Evolutionary conservation across 2,113 vertebrate genomes (phyloP), one percentile per base, ranked within the genome.

Genomic region (Oreochromis spilurus): DNA sequence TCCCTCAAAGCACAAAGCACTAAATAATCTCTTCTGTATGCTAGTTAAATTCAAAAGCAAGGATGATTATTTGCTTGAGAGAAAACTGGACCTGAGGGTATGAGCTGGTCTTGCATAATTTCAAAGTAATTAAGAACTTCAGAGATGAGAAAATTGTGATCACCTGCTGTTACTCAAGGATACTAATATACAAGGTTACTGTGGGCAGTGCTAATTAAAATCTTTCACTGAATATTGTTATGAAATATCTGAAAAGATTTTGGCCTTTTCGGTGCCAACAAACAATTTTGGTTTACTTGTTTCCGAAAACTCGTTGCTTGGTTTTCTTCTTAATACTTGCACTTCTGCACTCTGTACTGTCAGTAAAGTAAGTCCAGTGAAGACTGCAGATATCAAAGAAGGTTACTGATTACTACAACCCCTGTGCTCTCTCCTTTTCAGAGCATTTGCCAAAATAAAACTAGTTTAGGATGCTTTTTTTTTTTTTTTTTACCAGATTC

Each of bases 11-110:
- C 45, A 52, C 45, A 52, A 52, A 34, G 45, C 72, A 13, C 9
- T 52, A 77, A 52, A 50, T 72, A 72, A 45, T 52, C 72, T 77
- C 26, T 34, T 77, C 45, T 34, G 72, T 52, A n/a, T 13, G 45
- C 45, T 34, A 9, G 45, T 50, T 52, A n/a, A n/a, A 77, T 34
- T 52, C 17, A 77, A 52, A 77, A 77, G 26, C 45, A 77, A 77
- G 72, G 45, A 12, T 77, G 72, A 77, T 77, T 77, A 77, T 77
- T 77, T 77, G 72, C 72, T 52, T 52, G 72, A 77, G 72, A 52
- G 45, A n/a, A 52, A 77, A 77, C 9, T 52, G 26, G 26, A 77
- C 72, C 45, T 77, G 26, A 4, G 72, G 72, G 72, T 52, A 12
- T 34, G 45, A 31, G 45, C 43, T 50, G 26, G 17, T 34, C 45